These are phyloP conservation scores for Carcinoscorpius rotundicauda DNA, from an alignment of 1,140 invertebrate species.

Conservation along the genomic window DNA sequence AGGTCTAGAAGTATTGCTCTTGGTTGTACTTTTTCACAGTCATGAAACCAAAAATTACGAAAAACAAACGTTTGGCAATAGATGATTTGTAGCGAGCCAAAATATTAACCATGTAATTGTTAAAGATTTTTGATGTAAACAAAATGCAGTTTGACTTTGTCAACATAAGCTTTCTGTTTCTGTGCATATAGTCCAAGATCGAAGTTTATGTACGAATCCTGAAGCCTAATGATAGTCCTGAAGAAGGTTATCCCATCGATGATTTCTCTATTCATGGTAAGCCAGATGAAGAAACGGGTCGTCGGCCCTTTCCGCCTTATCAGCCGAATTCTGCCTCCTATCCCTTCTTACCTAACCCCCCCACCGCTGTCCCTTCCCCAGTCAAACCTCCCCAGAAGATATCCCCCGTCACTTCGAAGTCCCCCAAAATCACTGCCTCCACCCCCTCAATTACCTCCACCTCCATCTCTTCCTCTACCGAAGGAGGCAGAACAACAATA, in stretches of 20 bases:
- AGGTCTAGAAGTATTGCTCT: too few relatives aligned
- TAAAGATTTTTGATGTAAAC: too few relatives aligned
- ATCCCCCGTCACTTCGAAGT: not conserved
- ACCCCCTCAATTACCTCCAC: slow-evolving; percentile 8
- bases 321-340: not conserved
- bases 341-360: slow-evolving; percentile 14
- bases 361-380: slow-evolving; percentile 18
- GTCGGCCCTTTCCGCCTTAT: slow-evolving; percentile 10
- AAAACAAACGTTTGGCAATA: too few relatives aligned
- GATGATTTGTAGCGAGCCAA: too few relatives aligned
- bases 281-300: slow-evolving; percentile 1
- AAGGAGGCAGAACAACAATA: slow-evolving; percentile 3
- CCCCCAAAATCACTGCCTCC: not conserved
- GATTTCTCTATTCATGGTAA: slow-evolving; percentile 17
- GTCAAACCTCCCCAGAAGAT: slow-evolving; percentile 15
- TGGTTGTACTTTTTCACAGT: too few relatives aligned
- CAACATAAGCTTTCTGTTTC: too few relatives aligned
- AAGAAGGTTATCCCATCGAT: slow-evolving; percentile 13
- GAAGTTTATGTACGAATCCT: slow-evolving; percentile 46
- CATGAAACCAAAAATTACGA: too few relatives aligned
- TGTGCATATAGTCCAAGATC: slow-evolving; percentile 40
- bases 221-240: slow-evolving; percentile 1
- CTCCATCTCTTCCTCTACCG: not conserved
- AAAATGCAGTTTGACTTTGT: too few relatives aligned
- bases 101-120: too few relatives aligned